Evolutionary conservation across 1,140 invertebrate species (phyloP).

Genomic region (Linepithema humile): DNA sequence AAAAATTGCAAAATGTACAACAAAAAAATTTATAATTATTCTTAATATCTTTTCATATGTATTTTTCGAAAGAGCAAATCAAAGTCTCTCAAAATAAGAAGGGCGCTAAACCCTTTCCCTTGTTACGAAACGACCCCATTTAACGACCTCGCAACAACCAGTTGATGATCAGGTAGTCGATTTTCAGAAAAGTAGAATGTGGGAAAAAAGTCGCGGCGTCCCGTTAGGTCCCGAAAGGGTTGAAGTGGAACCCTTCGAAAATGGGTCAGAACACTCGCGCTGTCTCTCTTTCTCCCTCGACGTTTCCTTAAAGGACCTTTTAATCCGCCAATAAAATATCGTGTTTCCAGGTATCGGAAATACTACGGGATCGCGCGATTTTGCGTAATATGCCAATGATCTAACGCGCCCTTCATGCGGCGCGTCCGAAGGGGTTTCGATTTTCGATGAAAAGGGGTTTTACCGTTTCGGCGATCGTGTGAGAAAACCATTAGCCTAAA

Average conservation of each 20-base stretch:
- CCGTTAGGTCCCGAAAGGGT: conserved; percentile 81
- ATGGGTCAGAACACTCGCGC: conserved; percentile 76
- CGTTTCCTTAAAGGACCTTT: conserved; percentile 78
- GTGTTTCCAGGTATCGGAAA: conserved; percentile 69
- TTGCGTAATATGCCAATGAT: conserved; percentile 51
- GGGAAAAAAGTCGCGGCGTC: conserved; percentile 77
- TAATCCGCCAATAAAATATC: conserved; percentile 77
- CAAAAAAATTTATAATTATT: too few species aligned
- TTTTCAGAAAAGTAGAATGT: conserved; percentile 81
- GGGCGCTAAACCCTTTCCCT: conserved; percentile 9
- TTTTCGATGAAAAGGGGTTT: conserved; percentile 76
- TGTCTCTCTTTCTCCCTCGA: neutral
- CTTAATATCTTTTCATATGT: conserved; percentile 43
- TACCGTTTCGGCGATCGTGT: conserved; percentile 71
- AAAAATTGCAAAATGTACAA: too few species aligned
- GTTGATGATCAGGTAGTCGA: conserved; percentile 73
- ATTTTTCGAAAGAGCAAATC: neutral
- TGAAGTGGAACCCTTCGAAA: conserved; percentile 75
- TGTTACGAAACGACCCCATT: conserved; percentile 52
- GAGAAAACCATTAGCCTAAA: conserved; percentile 81
- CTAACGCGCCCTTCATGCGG: conserved; percentile 46
- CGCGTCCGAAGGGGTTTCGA: conserved; percentile 61
- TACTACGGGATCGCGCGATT: conserved; percentile 40
- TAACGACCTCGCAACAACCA: conserved; percentile 47
- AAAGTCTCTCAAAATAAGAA: conserved; percentile 9